Evolutionary conservation across 92 coral and sea anemone genomes (phyloP).

Genomic region (Montipora capitata): DNA sequence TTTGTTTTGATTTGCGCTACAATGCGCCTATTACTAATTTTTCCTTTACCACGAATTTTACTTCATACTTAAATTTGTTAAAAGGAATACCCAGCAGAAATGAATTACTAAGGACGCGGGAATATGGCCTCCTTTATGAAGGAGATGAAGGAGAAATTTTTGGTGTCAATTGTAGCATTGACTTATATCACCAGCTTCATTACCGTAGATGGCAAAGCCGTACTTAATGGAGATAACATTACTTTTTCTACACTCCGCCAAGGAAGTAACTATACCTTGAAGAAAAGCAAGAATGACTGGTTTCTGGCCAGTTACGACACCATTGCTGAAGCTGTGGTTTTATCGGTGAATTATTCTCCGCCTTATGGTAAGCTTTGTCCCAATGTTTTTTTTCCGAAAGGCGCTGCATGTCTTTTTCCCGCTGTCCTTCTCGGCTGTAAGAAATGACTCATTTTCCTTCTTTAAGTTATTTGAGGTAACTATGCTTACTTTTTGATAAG

Average conservation of each 20-base stretch:
- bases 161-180: not conserved
- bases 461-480: not conserved
- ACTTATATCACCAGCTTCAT: not conserved
- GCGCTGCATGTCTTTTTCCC: not conserved
- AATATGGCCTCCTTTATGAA: constrained; percentile 42
- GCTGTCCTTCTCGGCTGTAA: not conserved
- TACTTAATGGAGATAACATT: constrained; percentile 55
- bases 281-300: constrained; percentile 74
- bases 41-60: not conserved
- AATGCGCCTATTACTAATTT: constrained; percentile 14
- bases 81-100: not conserved
- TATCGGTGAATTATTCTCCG: constrained; percentile 71
- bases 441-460: not conserved
- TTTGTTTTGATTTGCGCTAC: constrained; percentile 58
- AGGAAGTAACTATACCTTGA: constrained; percentile 70
- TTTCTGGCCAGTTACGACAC: constrained; percentile 80
- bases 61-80: not conserved
- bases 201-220: constrained; percentile 16
- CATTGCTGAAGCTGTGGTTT: constrained; percentile 65
- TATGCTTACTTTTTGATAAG: not conserved
- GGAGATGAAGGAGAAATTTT: constrained; percentile 48
- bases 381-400: no score
- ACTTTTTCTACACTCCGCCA: constrained; percentile 61
- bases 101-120: not conserved
- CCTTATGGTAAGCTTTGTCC: constrained; percentile 82